phyloP scores from a whole-genome alignment of 2,888 invertebrate genomes.

The Ametastegia equiseti region DNA sequence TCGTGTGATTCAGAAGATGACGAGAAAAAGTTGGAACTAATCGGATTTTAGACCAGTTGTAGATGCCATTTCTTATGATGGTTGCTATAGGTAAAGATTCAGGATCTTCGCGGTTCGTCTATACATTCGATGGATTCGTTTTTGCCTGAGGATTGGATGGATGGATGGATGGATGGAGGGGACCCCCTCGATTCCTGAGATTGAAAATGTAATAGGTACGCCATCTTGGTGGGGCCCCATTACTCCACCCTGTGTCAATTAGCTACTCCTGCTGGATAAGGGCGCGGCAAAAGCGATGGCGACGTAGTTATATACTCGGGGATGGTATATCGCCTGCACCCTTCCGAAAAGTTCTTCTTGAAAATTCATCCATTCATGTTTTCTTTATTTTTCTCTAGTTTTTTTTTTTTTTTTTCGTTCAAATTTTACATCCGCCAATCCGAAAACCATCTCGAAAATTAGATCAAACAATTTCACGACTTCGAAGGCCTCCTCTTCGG shows the following conservation, averaged over 20 bases:
- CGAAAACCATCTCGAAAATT: no score
- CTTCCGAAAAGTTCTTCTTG: no score
- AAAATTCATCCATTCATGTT: neutral
- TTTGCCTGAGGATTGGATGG: neutral
- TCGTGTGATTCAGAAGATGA: no score
- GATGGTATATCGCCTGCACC: neutral
- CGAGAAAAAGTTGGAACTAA: no score
- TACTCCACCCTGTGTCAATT: slow-evolving; percentile 72
- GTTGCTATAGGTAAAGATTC: no score
- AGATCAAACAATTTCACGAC: no score
- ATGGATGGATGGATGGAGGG: neutral
- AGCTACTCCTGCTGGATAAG: slow-evolving; percentile 62
- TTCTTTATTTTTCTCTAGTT: neutral
- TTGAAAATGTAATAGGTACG: slow-evolving; percentile 73
- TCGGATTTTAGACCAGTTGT: no score
- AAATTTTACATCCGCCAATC: no score
- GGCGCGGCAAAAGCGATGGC: slow-evolving; percentile 34
- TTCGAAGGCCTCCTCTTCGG: no score
- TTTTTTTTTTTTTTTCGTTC: no score
- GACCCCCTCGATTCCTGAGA: slow-evolving; percentile 59
- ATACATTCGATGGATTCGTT: neutral
- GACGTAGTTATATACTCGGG: neutral
- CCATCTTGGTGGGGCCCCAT: slow-evolving; percentile 69
- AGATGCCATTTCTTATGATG: no score
- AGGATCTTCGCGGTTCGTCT: neutral